Base-by-base conservation (phyloP, 2,888 invertebrate species). In the Plebejus anna region DNA sequence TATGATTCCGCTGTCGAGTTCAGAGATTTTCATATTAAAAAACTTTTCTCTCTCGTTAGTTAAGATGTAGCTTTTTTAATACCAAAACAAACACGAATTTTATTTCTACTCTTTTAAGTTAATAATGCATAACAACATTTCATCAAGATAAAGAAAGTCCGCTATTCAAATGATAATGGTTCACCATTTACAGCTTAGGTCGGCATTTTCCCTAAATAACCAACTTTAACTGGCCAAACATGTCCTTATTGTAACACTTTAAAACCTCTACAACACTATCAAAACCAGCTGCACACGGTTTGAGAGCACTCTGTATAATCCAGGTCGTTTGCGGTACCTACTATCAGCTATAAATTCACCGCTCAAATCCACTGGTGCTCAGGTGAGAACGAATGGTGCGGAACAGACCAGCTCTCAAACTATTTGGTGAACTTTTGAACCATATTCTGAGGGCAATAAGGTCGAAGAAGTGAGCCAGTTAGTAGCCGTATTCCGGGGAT, bases 361-460 rank as follows among this genome's bases (percentile, higher is more conserved):
- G 66, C 66, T 66, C 32, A 66, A 66, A 66, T 36, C 66, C 66
- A 66, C 32, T 13, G 13, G 66, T 66, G 61, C 66, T 66, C 66
- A 66, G 66, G 66, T 66, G 32, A 66, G 66, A 66, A 66, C 36
- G 11, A 66, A 66, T 66, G 66, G 66, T 66, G 61, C 61, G 61
- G 61, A 28, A 66, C 32, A 22, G 22, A 59, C 7, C 59, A 9
- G 28, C 9, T 66, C 61, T 59, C 7, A 16, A 55, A 55, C 55
- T 59, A 59, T 22, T n/a, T 9, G 59, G n/a, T 22, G n/a, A 4
- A 9, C 61, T 32, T 66, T 22, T 36, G 32, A 13, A 36, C 66
- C 32, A 1, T 36, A 66, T 66, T 13, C 2, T 13, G 4, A 32
- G 6, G 11, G 32, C 11, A 13, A 4, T 32, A 66, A 66, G 32